Percentiles rank a stretch among this genome's conserved stretches.
Evolutionary conservation across 2,797 vertebrate genomes (phyloP).

Genomic region (Enteromius unitaeniatus): DNA sequence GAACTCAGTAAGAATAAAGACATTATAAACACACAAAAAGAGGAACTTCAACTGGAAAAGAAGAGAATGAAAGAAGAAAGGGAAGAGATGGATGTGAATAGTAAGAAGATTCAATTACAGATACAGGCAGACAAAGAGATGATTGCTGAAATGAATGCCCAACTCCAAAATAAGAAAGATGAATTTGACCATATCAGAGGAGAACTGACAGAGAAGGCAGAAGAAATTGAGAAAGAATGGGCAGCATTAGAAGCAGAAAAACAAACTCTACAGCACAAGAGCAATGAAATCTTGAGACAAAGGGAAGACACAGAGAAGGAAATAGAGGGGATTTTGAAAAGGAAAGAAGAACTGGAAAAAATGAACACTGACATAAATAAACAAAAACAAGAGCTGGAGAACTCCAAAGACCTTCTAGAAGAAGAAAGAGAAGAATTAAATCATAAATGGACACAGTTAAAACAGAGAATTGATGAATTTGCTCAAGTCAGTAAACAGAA

Average conservation of each 20-base stretch:
- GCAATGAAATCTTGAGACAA: not conserved
- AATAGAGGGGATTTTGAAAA: not conserved
- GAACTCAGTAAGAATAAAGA: conserved; percentile 7
- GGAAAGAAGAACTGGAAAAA: conserved; percentile 4
- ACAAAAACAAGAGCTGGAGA: conserved; percentile 3
- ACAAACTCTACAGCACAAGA: conserved; percentile 11
- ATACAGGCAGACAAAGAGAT: not conserved
- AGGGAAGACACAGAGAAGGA: not conserved
- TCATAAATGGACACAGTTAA: conserved; percentile 5
- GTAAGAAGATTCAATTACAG: not conserved
- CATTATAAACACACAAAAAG: not conserved
- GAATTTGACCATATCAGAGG: not conserved
- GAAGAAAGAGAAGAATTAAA: conserved; percentile 19
- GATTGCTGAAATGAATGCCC: not conserved
- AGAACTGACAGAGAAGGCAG: not conserved
- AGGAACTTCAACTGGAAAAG: conserved; percentile 2
- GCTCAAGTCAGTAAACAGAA: conserved; percentile 1
- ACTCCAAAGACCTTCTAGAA: conserved; percentile 9
- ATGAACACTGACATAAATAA: not conserved
- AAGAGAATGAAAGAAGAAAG: not conserved
- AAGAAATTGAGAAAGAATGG: conserved; percentile 5
- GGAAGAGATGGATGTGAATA: not conserved
- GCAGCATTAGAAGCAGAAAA: not conserved
- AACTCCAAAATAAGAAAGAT: conserved; percentile 19
- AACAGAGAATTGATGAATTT: not conserved